phyloP scores from a whole-genome alignment of 2,113 vertebrate species.

The Notarius quadriscutis region DNA sequence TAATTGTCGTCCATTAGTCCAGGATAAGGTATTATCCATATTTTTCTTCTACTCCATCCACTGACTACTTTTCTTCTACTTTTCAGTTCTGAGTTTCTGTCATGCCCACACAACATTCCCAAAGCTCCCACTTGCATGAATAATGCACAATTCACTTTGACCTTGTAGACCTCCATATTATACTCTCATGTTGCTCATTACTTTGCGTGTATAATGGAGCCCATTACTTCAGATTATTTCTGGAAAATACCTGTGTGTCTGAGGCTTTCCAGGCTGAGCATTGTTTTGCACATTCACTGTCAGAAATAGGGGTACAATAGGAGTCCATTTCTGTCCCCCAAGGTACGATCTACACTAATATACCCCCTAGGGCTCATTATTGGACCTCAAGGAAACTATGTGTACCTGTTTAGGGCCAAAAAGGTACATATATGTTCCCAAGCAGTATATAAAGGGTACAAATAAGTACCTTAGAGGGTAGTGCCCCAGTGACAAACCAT shows the following conservation, averaged over 20 bases:
- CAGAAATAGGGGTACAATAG: no score
- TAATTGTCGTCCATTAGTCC: neutral
- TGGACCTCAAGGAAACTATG: no score
- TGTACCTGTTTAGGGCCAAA: no score
- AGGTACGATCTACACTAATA: no score
- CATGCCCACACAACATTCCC: neutral
- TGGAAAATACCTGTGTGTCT: neutral
- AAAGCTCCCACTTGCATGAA: neutral
- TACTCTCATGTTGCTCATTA: neutral
- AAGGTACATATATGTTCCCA: no score
- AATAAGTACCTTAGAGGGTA: no score
- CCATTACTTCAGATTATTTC: neutral
- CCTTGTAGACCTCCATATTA: neutral
- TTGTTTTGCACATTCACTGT: neutral
- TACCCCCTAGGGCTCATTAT: no score
- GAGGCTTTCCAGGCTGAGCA: neutral
- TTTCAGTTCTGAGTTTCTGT: neutral
- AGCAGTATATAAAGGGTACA: no score
- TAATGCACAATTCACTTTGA: neutral
- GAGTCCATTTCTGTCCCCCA: no score
- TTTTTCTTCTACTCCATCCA: neutral
- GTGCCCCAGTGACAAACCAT: no score
- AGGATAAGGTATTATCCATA: neutral
- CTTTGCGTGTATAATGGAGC: neutral
- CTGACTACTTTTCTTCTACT: no score